Evolutionary conservation across 2,113 vertebrate species (phyloP), one percentile per base, ranked within the genome.

Genomic region (Malurus elegans): DNA sequence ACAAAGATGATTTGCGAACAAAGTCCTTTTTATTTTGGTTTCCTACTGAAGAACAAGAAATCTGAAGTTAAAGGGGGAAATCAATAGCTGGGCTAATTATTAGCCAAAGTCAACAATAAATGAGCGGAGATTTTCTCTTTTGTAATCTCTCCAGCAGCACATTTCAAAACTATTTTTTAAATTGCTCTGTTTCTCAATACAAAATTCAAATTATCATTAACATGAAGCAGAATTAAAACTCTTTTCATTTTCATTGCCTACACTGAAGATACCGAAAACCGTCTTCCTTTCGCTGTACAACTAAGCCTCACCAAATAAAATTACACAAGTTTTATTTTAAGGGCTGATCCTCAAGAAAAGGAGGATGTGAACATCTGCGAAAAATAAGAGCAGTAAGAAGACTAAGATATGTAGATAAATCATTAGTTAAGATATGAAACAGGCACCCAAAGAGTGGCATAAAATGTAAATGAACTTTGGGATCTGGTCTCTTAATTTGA

Each of bases 401-500:
- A 79, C 85, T 65, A 82, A 95, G 69, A 95, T 97, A 94, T 73
- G 72, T 36, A 91, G 93, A 91, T 92, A 97, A 96, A 96, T 95
- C 95, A 94, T 95, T 95, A 95, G 94, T 96, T 94, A 95, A 97
- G 96, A 96, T 85, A 96, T 64, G 82, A 98, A 97, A 91, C 91
- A 96, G 75, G 88, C 93, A 94, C 94, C 92, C 73, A 80, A 79
- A 88, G 95, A 97, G 96, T 91, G 92, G 94, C 96, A 98, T 42
- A 91, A 97, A 97, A 97, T 96, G 92, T 97, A 97, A 98, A 97
- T 98, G 95, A 98, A 98, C 94, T 97, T 97, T n/a, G 89, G 95
- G 95, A 95, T 95, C 96, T 97, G 96, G 82, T 96, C 90, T 97
- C 96, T 97, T 97, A 98, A 98, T 97, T 97, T 98, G 97, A 98